Base-by-base conservation (phyloP, 2,113 vertebrate species). In the Ochotona curzoniae region DNA sequence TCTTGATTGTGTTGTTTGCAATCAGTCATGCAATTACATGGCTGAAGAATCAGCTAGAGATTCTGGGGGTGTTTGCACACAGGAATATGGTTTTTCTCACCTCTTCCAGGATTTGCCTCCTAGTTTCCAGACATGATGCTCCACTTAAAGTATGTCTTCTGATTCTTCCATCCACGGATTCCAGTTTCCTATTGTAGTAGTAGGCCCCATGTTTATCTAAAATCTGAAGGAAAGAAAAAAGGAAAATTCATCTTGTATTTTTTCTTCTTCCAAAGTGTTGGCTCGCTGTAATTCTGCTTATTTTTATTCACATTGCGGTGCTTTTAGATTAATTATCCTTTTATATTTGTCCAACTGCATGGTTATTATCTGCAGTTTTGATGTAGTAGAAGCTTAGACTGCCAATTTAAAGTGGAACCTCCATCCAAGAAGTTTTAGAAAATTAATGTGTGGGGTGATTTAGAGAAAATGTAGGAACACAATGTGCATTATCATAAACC, bases 301-400 rank as follows among this genome's bases (percentile, higher is more conserved):
- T 60, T 92, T 74, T 76, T 38, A 54, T 85, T 94, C 17, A 74
- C 25, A 32, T 64, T 23, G 51, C 64, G 57, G 0, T 54, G 23
- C 51, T 60, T 93, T 94, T 17, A 69, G 73, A 51, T 89, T 88
- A 49, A 86, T 60, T 87, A n/a, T 44, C 18, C 71, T 85, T 44
- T 47, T 61, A 2, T 67, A 12, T 61, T 89, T 81, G 28, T 66
- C 85, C 73, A 78, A 64, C 90, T 66, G 35, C 76, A 35, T 61
- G 60, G 28, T 93, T 74, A 15, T 60, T 80, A 67, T 83, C 80
- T 93, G 47, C 2, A 81, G 38, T 49, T 83, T 87, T 57, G 25
- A n/a, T 74, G 12, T 47, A 80, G 13, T 76, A 51, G n/a, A 49
- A 80, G 35, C 17, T 85, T 81, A 87, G 70, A 87, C 13, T 61